Percentiles rank a stretch among this genome's conserved stretches.
Evolutionary conservation across 2,113 vertebrate species (phyloP).

Genomic region (Holacanthus passer): DNA sequence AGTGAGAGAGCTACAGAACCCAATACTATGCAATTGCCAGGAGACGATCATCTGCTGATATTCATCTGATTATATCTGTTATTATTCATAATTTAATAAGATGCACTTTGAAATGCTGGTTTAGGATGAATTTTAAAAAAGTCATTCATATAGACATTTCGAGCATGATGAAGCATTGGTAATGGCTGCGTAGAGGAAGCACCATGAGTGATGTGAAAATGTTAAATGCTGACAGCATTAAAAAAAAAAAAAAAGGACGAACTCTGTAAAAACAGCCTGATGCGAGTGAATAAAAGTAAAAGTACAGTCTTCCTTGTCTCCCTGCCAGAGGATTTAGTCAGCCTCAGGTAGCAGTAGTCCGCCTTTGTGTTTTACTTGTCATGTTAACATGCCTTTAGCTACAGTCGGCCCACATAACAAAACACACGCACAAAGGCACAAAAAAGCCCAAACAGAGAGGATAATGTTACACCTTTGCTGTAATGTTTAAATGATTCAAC

Average conservation of each 20-base stretch:
- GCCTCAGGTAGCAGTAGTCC: background rate
- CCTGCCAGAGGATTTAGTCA: conserved; percentile 1
- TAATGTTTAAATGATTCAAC: conserved; percentile 63
- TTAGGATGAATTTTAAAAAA: conserved; percentile 11
- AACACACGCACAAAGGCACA: conserved; percentile 37
- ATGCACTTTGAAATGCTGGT: conserved; percentile 25
- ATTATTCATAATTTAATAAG: conserved; percentile 17
- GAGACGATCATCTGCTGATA: background rate
- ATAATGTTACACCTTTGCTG: conserved; percentile 63
- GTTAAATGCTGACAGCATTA: background rate
- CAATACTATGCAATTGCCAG: background rate
- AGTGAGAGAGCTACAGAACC: background rate
- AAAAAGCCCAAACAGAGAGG: conserved; percentile 36
- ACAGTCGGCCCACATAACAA: conserved; percentile 35
- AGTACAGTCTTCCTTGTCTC: background rate
- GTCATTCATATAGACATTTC: background rate
- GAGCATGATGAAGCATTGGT: background rate
- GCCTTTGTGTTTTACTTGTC: conserved; percentile 42
- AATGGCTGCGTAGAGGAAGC: conserved; percentile 1
- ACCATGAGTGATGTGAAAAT: background rate
- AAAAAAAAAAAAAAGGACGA: background rate
- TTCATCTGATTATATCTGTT: conserved; percentile 6
- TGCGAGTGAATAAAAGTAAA: background rate
- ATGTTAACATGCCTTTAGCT: conserved; percentile 52
- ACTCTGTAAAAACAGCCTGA: background rate